Evolutionary conservation across 2,797 vertebrate genomes (phyloP).

Genomic region (Typhlichthys subterraneus): DNA sequence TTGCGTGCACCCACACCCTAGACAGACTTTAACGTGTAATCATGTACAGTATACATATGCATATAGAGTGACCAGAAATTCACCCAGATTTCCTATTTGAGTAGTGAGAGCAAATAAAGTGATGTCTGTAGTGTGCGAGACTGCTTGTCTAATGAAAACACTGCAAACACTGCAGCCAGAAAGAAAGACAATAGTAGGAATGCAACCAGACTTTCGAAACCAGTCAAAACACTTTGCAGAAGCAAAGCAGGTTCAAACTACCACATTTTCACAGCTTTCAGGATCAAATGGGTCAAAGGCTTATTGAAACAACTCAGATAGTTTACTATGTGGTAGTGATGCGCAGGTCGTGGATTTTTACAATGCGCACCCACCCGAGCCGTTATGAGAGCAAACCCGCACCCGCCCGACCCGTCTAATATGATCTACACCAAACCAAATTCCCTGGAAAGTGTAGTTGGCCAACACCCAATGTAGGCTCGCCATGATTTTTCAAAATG

Average conservation of each 20-base stretch:
- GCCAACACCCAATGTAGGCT: not conserved
- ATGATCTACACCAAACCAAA: not conserved
- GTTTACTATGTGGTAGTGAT: too few species aligned
- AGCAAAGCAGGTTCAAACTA: conserved; percentile 49
- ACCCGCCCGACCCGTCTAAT: too few species aligned
- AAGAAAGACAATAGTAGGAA: conserved; percentile 36
- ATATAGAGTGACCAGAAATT: conserved; percentile 22
- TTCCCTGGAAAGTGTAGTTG: not conserved
- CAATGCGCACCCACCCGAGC: too few species aligned
- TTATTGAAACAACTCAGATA: conserved; percentile 37
- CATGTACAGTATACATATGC: conserved; percentile 23
- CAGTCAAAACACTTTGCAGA: conserved; percentile 62
- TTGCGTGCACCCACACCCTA: conserved; percentile 11
- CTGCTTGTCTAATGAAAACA: conserved; percentile 47
- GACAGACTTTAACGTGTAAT: conserved; percentile 18
- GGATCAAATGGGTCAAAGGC: conserved; percentile 32
- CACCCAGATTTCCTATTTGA: conserved; percentile 13
- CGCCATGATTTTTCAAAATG: conserved; percentile 3
- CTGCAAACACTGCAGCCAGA: conserved; percentile 30
- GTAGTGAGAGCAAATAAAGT: conserved; percentile 25
- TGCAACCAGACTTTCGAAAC: conserved; percentile 40
- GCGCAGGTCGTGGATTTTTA: too few species aligned
- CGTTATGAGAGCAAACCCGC: too few species aligned
- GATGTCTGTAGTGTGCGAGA: conserved; percentile 33
- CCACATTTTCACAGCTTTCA: conserved; percentile 27